Evolutionary conservation across 2,797 vertebrate genomes (phyloP).

Genomic region (Mareca strepera): DNA sequence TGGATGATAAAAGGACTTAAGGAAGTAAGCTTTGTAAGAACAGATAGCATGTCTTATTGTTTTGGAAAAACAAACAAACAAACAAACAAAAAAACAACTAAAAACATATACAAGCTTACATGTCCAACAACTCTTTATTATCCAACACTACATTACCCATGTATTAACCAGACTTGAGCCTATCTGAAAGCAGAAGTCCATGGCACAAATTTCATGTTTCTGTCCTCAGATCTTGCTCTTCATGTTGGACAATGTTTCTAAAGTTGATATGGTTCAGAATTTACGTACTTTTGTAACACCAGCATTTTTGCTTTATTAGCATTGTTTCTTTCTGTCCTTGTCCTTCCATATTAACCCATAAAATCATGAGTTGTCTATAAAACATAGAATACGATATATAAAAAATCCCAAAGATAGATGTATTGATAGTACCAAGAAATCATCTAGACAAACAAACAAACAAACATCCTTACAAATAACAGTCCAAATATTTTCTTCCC

Average conservation of each 20-base stretch:
- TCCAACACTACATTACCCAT: accelerated
- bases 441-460: background rate
- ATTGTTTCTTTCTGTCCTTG: background rate
- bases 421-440: background rate
- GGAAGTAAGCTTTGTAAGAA: background rate
- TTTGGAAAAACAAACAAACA: no score
- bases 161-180: background rate
- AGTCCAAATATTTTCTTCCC: background rate
- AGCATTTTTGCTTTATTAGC: background rate
- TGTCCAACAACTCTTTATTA: background rate
- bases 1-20: background rate
- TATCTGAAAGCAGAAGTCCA: background rate
- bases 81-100: no score
- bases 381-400: background rate
- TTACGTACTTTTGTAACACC: background rate
- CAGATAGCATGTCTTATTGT: background rate
- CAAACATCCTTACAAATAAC: background rate
- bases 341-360: background rate
- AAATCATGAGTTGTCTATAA: background rate
- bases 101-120: background rate
- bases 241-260: background rate
- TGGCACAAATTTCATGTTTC: background rate
- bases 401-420: background rate
- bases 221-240: background rate
- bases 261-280: background rate